Evolutionary conservation across 2,888 invertebrate species (phyloP), one percentile per base, ranked within the genome.

Genomic region (Scaptomyza tumidula): DNA sequence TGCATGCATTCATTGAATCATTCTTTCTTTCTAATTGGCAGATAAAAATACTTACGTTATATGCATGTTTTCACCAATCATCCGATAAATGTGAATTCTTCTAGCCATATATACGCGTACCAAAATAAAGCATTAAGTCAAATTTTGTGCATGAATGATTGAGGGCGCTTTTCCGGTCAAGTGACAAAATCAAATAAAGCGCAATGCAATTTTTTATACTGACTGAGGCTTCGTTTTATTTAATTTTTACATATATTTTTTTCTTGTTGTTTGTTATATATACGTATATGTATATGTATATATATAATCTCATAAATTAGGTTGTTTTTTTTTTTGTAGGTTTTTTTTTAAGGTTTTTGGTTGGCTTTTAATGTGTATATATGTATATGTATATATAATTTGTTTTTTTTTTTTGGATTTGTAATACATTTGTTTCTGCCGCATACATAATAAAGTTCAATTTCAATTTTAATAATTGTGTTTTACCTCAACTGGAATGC

Each of bases 221-320:
- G 91, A 92, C 91, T 92, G 92, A 92, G 92, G 92, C 92, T 91
- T 92, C 92, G 86, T 90, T 91, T 90, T 89, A 78, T 89, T 86
- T 78, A 83, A 84, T 86, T 86, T 86, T 86, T 80, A 88, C 75
- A 76, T 86, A 85, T 80, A 80, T 67, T 73, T 70, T 67, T 70
- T 67, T 70, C 57, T 78, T 80, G 52, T 64, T 67, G 48, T 43
- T 16, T 41, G 10, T 57, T 59, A 52, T 67, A 44, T 49, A 41
- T 66, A 48, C 56, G 53, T 59, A 57, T 48, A 43, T 64, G 44
- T 81, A 64, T 69, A 57, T 77, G 53, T 78, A 60, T 72, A 75
- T 80, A 85, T 87, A 87, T 81, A 85, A 77, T 82, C 86, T 84
- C 85, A 89, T 87, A 89, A 80, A 91, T 91, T 92, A 87, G 90